Evolutionary conservation across 2,797 vertebrate species (phyloP).

Genomic region (Cynodonichthys magdalenae): DNA sequence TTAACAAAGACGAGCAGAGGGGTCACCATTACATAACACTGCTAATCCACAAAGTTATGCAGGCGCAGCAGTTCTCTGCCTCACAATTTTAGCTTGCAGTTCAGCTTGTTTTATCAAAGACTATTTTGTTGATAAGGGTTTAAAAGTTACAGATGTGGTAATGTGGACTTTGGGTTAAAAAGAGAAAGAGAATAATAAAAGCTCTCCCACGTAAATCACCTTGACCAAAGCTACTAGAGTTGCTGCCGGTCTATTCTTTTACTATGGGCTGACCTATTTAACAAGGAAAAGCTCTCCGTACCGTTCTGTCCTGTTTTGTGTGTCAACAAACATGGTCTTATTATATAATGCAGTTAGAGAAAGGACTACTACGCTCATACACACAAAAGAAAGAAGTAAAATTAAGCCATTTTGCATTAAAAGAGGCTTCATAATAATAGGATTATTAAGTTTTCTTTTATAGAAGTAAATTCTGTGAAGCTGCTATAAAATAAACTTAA

Average conservation of each 20-base stretch:
- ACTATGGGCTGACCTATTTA: slow-evolving; percentile 33
- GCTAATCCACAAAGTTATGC: slow-evolving; percentile 38
- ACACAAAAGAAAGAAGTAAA: slow-evolving; percentile 11
- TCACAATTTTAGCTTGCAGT: slow-evolving; percentile 7
- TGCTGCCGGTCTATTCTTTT: slow-evolving; percentile 35
- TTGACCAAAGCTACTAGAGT: neutral
- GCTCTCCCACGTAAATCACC: neutral
- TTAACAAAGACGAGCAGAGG: slow-evolving; percentile 29
- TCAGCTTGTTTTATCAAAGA: neutral
- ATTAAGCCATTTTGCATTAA: slow-evolving; percentile 5
- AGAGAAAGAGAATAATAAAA: slow-evolving; percentile 3
- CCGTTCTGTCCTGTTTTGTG: slow-evolving; percentile 21
- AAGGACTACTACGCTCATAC: slow-evolving; percentile 4
- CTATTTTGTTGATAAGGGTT: neutral
- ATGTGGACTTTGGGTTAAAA: slow-evolving; percentile 3
- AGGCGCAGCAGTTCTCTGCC: slow-evolving; percentile 24
- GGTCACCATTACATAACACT: slow-evolving; percentile 56
- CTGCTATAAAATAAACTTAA: neutral
- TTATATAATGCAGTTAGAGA: slow-evolving; percentile 50
- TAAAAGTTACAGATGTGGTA: slow-evolving; percentile 17
- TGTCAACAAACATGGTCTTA: slow-evolving; percentile 37
- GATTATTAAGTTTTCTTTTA: neutral
- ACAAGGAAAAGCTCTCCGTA: slow-evolving; percentile 17
- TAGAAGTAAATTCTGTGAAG: neutral
- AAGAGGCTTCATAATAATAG: neutral